phyloP scores from a whole-genome alignment of 2,113 vertebrate species.

The Vireo altiloquus region DNA sequence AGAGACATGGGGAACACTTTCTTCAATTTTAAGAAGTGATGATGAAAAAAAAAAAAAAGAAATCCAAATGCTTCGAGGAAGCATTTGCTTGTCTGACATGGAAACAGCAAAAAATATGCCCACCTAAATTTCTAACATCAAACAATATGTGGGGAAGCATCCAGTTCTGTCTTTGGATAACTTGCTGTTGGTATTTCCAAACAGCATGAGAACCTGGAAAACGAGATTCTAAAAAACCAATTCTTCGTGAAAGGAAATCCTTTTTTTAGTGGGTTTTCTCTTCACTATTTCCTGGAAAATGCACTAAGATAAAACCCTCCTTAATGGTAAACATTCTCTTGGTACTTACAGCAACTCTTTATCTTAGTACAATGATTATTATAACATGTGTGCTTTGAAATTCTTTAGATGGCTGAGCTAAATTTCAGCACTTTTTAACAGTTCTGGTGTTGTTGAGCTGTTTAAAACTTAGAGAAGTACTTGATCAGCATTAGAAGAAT shows the following conservation, averaged over 20 bases:
- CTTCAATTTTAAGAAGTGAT: neutral
- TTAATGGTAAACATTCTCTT: neutral
- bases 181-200: neutral
- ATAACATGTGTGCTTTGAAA: neutral
- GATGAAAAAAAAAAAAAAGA: neutral
- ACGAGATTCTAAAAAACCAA: neutral
- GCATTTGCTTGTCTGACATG: neutral
- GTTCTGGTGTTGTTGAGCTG: neutral
- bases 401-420: neutral
- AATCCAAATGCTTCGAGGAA: neutral
- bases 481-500: neutral
- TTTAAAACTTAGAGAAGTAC: neutral
- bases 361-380: neutral
- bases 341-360: neutral
- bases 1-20: neutral
- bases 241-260: neutral
- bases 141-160: neutral
- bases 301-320: neutral
- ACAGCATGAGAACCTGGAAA: neutral
- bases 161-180: neutral
- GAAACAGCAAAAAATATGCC: neutral
- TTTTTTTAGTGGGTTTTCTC: neutral
- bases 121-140: neutral
- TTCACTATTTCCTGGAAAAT: neutral
- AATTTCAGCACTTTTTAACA: neutral